Evolutionary conservation across 1,140 invertebrate species (phyloP).

Genomic region (Ditylenchus dipsaci): DNA sequence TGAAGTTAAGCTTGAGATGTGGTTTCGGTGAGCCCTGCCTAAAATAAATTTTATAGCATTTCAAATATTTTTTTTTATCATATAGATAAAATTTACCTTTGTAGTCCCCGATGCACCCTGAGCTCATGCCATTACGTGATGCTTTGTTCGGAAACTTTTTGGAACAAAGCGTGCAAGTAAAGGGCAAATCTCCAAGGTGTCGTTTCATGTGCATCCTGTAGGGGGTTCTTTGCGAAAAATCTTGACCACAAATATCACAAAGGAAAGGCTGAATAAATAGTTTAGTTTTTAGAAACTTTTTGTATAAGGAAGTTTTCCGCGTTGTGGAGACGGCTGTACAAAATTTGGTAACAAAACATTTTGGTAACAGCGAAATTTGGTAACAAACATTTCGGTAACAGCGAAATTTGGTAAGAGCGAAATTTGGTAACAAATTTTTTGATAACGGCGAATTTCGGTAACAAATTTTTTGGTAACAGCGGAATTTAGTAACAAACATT

Average conservation of each 20-base stretch:
- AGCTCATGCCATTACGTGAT: conserved; percentile 14
- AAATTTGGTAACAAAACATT: too few species aligned
- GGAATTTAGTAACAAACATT: too few species aligned
- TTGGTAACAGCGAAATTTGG: too few species aligned
- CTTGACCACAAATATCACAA: conserved; percentile 28
- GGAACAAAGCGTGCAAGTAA: conserved; percentile 14
- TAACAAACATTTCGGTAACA: too few species aligned
- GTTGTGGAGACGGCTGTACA: too few species aligned
- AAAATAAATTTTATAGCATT: conserved; percentile 11
- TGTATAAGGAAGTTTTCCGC: too few species aligned
- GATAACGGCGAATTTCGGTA: too few species aligned
- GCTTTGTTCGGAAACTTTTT: conserved; percentile 19
- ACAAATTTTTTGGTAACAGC: too few species aligned
- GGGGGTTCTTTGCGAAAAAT: conserved; percentile 25
- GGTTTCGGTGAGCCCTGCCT: conserved; percentile 11
- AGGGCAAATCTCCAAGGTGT: conserved; percentile 21
- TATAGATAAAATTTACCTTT: conserved; percentile 13
- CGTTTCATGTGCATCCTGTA: conserved; percentile 22
- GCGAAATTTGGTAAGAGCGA: too few species aligned
- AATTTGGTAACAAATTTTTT: too few species aligned
- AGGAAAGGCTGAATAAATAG: conserved; percentile 67
- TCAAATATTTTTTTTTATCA: too few species aligned
- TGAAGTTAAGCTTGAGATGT: conserved; percentile 6
- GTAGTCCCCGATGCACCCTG: conserved; percentile 5
- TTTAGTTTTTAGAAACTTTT: too few species aligned